Evolutionary conservation across 2,888 invertebrate species (phyloP).

Genomic region (Gymnoscelis rufifasciata): DNA sequence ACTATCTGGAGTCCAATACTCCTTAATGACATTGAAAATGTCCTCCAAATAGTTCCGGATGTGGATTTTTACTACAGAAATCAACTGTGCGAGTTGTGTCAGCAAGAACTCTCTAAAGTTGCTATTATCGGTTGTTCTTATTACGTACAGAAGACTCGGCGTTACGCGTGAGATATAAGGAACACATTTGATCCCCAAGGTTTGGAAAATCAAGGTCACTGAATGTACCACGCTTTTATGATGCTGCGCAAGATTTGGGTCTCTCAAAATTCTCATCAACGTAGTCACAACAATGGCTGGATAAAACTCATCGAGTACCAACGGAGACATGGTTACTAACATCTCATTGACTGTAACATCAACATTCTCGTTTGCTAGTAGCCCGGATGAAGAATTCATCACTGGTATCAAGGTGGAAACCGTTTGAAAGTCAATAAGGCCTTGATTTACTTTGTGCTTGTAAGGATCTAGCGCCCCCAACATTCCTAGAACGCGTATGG

Average conservation of each 20-base stretch:
- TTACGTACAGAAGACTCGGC: conserved; percentile 92
- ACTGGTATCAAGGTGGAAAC: conserved; percentile 89
- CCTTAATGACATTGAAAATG: conserved; percentile 94
- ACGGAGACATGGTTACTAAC: conserved; percentile 94
- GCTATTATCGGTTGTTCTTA: conserved; percentile 87
- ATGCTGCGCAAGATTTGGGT: conserved; percentile 92
- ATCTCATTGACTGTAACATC: conserved; percentile 90
- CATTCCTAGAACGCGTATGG: conserved; percentile 95
- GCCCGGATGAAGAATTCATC: conserved; percentile 72
- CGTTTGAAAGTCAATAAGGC: conserved; percentile 92
- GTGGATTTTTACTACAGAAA: conserved; percentile 97
- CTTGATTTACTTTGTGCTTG: conserved; percentile 96
- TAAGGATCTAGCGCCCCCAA: conserved; percentile 99
- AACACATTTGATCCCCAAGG: conserved; percentile 95
- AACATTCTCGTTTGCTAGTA: conserved; percentile 74
- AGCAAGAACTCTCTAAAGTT: conserved; percentile 95
- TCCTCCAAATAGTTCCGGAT: conserved; percentile 96
- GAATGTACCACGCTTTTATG: conserved; percentile 98
- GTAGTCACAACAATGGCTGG: conserved; percentile 97
- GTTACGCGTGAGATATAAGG: conserved; percentile 95
- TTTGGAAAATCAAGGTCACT: conserved; percentile 97
- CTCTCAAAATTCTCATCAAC: conserved; percentile 95
- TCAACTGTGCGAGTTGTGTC: conserved; percentile 94
- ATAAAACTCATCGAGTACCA: conserved; percentile 96
- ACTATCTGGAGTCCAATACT: conserved; percentile 94